Base-by-base conservation (phyloP, 2,113 vertebrate species). In the Astatoreochromis straeleni region DNA sequence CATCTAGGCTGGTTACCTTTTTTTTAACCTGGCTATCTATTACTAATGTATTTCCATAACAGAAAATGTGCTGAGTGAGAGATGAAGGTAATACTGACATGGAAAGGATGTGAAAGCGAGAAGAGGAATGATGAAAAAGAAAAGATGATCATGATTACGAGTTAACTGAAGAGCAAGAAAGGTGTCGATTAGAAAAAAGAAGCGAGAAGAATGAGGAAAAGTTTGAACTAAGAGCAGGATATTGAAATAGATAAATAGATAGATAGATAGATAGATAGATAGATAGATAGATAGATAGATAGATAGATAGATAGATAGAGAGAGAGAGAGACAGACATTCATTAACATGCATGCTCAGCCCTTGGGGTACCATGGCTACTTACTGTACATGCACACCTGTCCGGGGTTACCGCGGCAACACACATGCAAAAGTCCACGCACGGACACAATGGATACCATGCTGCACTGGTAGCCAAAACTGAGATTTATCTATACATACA, bases 301-400 rank as follows among this genome's bases (percentile, higher is more conserved):
- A 94, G 92, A 89, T 91, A 94, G 88, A 93, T 92, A 92, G 94
- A 92, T 90, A 95, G 95, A 95, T 81, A 91, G 94, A 85, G 97
- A 98, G 97, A 99, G 97, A 99, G 97, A 99, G 97, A 98, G 98
- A 97, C 97, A 99, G 97, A 99, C 98, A 99, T 98, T 99, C 97
- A 99, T 99, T 99, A 99, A 99, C 98, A 98, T 97, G 98, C 99
- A 99, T 99, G 98, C 99, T 98, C 97, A 98, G 92, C 94, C 94
- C 91, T 92, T 78, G 65, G 86, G 88, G 95, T 92, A 94, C 95
- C 95, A 92, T 91, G 94, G 94, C 82, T 93, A 95, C 95, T 95
- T 95, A 96, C 95, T 95, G 94, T 95, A 94, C 95, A 96, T 96
- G 95, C 95, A 95, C 95, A 94, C 87, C 91, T 85, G 84, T 94